Evolutionary conservation across 2,888 invertebrate species (phyloP).

Genomic region (Caradrina clavipalpis): DNA sequence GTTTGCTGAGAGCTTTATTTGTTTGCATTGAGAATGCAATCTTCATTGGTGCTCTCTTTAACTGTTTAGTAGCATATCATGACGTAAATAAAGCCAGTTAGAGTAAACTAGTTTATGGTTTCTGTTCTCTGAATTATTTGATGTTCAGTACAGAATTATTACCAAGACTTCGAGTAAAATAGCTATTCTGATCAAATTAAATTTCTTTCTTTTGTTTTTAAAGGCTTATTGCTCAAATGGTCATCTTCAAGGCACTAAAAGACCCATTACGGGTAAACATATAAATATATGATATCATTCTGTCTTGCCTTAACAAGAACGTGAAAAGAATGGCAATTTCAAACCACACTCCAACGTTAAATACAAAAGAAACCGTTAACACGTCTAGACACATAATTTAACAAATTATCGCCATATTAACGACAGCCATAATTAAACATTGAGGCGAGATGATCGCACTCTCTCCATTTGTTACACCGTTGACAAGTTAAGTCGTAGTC

Average conservation of each 20-base stretch:
- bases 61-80: conserved; percentile 7
- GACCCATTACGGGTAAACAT: background rate
- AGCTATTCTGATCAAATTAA: no score
- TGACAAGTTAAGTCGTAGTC: conserved; percentile 87
- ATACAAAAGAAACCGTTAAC: conserved; percentile 51
- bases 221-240: background rate
- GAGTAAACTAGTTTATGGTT: background rate
- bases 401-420: conserved; percentile 59
- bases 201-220: background rate
- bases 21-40: conserved; percentile 51
- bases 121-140: background rate
- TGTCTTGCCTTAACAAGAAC: conserved; percentile 13
- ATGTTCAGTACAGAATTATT: background rate
- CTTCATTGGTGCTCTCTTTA: conserved; percentile 29
- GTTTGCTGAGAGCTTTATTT: conserved; percentile 44
- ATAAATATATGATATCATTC: conserved; percentile 11
- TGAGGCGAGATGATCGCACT: conserved; percentile 75
- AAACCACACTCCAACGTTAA: conserved; percentile 10
- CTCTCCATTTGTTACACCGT: conserved; percentile 82
- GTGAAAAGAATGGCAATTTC: conserved; percentile 37
- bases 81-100: conserved; percentile 14
- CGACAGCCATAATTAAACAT: conserved; percentile 77
- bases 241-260: background rate
- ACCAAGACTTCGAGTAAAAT: background rate
- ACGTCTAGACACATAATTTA: conserved; percentile 59